Base-by-base conservation (phyloP, 2,797 vertebrate genomes). In the Furcifer pardalis region DNA sequence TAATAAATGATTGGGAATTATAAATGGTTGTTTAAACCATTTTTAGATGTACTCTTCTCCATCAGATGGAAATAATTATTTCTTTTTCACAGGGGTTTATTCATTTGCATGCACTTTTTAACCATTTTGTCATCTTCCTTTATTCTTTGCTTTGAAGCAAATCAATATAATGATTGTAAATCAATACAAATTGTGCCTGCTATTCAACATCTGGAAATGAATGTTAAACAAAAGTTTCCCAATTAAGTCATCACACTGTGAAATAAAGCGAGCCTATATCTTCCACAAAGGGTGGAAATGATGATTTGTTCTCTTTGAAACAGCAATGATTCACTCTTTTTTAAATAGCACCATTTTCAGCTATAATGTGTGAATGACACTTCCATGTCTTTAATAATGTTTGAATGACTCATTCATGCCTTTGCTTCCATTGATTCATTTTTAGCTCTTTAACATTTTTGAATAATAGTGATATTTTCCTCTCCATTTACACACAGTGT, bases 281-380 rank as follows among this genome's bases (percentile, higher is more conserved):
- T 1, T 13, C 63, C 6, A 52, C 65, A 69, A 15, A 60, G 44
- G 12, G 1, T 13, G 32, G 83, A 77, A 60, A 40, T 8, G 10
- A 74, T 62, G 76, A 75, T 37, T 66, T 84, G 65, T 25, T 60
- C 15, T 80, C 49, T 80, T 81, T 85, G 37, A 81, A 77, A 80
- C 35, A 71, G 68, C 40, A 7, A 60, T 44, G 68, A 66, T 25
- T 69, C 79, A 52, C 25, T 42, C 46, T 42, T 19, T n/a, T 78
- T 84, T 84, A 63, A 84, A 84, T 77, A 84, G 69, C 25, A 5
- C 40, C 42, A 69, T 77, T 76, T 81, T 77, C 52, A n/a, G 13
- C 25, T 69, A 81, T 37, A 42, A 8, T 46, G 4, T 69, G 59
- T 68, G 59, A 79, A 52, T 85, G 12, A 73, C 40, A 52, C 60